These are phyloP conservation scores for Chaetodon trifascialis DNA, from an alignment of 2,113 vertebrate species.

Conservation along the genomic window DNA sequence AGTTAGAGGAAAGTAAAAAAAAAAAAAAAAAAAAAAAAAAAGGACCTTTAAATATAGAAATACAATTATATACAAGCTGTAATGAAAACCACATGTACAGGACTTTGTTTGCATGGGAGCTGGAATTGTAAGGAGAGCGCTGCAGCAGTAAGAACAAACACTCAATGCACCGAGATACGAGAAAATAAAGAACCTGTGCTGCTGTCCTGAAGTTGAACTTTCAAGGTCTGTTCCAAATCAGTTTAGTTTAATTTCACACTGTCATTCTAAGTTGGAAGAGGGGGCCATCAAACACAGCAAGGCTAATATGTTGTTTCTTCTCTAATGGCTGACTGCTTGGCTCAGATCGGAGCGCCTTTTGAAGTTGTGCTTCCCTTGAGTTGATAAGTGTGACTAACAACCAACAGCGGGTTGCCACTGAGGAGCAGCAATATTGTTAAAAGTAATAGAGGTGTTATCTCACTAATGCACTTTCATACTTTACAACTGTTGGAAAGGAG, in stretches of 20 bases:
- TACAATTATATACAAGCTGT: background rate
- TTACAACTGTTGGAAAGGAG: slow-evolving; percentile 47
- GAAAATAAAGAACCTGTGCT: background rate
- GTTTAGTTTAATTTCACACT: slow-evolving; percentile 65
- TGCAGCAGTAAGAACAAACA: slow-evolving; percentile 13
- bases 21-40: background rate
- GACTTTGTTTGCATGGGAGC: too few relatives aligned
- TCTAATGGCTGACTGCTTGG: slow-evolving; percentile 59
- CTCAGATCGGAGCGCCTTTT: slow-evolving; percentile 58
- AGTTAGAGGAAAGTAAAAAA: too few relatives aligned
- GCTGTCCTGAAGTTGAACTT: slow-evolving; percentile 60
- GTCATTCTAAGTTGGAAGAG: slow-evolving; percentile 53
- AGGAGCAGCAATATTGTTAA: slow-evolving; percentile 64
- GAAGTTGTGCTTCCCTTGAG: slow-evolving; percentile 54
- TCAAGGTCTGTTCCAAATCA: slow-evolving; percentile 33
- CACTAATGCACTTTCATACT: slow-evolving; percentile 67
- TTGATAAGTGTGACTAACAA: slow-evolving; percentile 74
- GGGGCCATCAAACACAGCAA: slow-evolving; percentile 56
- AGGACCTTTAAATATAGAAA: background rate
- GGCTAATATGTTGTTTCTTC: slow-evolving; percentile 66
- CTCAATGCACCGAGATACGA: slow-evolving; percentile 1
- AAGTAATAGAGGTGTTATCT: slow-evolving; percentile 75
- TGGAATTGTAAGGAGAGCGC: background rate
- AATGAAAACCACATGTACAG: too few relatives aligned
- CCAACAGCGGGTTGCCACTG: slow-evolving; percentile 42